These are phyloP conservation scores for Thamnophis elegans DNA, from an alignment of 2,797 vertebrate genomes.

Conservation along the genomic window DNA sequence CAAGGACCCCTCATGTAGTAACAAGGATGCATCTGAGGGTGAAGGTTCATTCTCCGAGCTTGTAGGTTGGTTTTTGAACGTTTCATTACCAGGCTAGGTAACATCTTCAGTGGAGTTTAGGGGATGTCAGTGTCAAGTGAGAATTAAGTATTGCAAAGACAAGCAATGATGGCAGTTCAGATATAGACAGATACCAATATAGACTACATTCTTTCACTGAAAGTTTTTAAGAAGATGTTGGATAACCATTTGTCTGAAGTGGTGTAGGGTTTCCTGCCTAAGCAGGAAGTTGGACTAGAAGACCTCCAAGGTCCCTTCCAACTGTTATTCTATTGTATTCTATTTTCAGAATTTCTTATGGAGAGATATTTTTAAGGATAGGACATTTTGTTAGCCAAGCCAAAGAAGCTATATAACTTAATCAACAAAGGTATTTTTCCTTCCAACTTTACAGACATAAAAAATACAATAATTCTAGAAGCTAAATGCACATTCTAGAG, in stretches of 20 bases:
- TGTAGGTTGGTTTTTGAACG: no score
- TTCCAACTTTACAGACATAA: not conserved
- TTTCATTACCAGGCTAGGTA: no score
- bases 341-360: not conserved
- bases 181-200: not conserved
- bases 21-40: not conserved
- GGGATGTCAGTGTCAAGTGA: no score
- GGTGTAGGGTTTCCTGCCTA: no score
- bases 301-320: no score
- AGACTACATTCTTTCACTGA: no score
- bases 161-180: not conserved
- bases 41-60: no score
- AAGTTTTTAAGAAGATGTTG: no score
- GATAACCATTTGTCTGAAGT: no score
- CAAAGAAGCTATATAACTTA: not conserved
- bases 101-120: no score
- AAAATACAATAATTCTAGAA: not conserved
- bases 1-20: not conserved
- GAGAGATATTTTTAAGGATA: not conserved
- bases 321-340: no score
- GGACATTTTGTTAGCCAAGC: not conserved
- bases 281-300: no score
- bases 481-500: not conserved
- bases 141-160: not conserved
- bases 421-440: not conserved